Conservation (phyloP, 2,797 vertebrate species). For the Dicrostonyx torquatus region DNA sequence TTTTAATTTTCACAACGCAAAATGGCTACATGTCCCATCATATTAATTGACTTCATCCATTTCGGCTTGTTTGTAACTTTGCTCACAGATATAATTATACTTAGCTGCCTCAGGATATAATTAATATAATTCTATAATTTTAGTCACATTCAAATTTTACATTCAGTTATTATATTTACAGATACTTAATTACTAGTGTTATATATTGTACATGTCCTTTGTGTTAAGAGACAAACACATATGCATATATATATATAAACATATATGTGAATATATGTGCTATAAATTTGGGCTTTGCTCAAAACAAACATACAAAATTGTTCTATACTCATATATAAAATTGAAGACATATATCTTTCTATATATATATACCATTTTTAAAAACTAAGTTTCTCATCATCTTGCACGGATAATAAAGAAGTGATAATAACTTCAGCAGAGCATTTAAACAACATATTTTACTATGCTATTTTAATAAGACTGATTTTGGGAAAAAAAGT, state of each 20-base stretch:
- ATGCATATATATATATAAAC: neutral
- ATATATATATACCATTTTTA: neutral
- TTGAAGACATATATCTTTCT: neutral
- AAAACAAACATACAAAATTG: neutral
- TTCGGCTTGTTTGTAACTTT: neutral
- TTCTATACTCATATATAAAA: neutral
- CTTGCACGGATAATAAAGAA: neutral
- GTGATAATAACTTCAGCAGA: neutral
- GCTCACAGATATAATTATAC: neutral
- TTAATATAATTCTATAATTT: slow-evolving; percentile 22
- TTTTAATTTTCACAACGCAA: slow-evolving; percentile 32
- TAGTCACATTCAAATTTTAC: slow-evolving; percentile 7
- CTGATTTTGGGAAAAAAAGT: neutral
- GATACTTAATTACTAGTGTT: neutral
- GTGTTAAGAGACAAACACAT: neutral
- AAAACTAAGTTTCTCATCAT: slow-evolving; percentile 21
- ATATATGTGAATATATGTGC: neutral
- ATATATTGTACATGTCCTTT: neutral
- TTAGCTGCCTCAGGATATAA: neutral
- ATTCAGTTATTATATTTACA: slow-evolving; percentile 39
- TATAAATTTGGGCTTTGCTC: neutral
- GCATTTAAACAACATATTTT: neutral
- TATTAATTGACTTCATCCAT: slow-evolving; percentile 31
- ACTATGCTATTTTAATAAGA: neutral
- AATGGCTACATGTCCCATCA: slow-evolving; percentile 11